phyloP scores from a whole-genome alignment of 2,888 invertebrate species.

The Osmoderma eremita region DNA sequence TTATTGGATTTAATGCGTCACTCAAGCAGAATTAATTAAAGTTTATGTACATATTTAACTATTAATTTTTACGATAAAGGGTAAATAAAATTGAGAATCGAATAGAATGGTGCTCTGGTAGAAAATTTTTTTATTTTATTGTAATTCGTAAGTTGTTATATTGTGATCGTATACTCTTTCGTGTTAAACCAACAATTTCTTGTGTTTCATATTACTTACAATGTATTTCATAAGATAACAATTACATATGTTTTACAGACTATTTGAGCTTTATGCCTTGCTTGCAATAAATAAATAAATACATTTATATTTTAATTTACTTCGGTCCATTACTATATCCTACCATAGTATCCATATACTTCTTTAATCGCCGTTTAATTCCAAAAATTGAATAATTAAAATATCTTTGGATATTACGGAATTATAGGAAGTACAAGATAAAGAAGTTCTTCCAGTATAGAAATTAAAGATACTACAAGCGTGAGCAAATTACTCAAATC shows the following conservation, averaged over 20 bases:
- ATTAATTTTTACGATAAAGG: constrained; percentile 26
- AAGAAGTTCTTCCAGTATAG: too few species aligned
- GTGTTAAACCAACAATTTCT: constrained; percentile 56
- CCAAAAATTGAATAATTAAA: too few species aligned
- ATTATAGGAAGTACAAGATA: too few species aligned
- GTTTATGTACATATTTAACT: constrained; percentile 46
- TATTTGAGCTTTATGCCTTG: constrained; percentile 62
- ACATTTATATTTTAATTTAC: constrained; percentile 30
- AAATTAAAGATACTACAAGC: too few species aligned
- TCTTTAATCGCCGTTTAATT: too few species aligned
- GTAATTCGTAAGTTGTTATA: constrained; percentile 58
- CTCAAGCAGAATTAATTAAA: constrained; percentile 47
- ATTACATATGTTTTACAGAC: constrained; percentile 55
- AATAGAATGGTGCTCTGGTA: constrained; percentile 64
- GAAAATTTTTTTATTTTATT: constrained; percentile 44
- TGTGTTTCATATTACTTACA: constrained; percentile 43
- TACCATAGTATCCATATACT: too few species aligned
- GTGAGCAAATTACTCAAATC: too few species aligned
- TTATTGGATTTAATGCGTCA: constrained; percentile 44
- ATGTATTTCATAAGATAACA: constrained; percentile 48
- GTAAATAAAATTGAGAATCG: constrained; percentile 50
- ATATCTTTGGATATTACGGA: too few species aligned
- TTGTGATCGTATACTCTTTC: constrained; percentile 60
- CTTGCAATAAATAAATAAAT: constrained; percentile 60
- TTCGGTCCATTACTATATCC: neutral